Conservation (phyloP, 2,113 vertebrate genomes). For the Casuarius casuarius region DNA sequence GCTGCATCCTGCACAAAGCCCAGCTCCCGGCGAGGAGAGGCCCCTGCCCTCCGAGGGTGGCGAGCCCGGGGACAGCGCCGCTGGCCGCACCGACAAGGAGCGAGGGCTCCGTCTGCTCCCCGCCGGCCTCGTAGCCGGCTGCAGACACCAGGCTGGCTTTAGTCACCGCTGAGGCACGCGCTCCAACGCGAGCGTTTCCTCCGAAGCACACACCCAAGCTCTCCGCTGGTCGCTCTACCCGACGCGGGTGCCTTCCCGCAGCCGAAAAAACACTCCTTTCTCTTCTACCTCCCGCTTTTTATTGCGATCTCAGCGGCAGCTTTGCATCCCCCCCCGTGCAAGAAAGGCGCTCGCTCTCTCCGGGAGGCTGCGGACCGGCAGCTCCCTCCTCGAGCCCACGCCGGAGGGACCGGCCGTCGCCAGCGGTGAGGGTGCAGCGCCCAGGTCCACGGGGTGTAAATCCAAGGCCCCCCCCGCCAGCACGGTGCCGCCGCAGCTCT, state of each 20-base stretch:
- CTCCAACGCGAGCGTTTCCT: fast-evolving
- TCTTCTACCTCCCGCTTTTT: neutral
- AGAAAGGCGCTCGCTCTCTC: neutral
- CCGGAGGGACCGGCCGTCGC: neutral
- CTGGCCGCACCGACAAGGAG: fast-evolving
- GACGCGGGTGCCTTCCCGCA: neutral
- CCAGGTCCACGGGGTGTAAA: too few relatives aligned
- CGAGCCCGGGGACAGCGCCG: neutral
- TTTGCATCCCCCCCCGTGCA: fast-evolving
- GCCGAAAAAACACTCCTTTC: neutral
- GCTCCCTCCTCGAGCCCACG: too few relatives aligned
- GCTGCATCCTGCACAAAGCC: too few relatives aligned
- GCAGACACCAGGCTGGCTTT: fast-evolving
- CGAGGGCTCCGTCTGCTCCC: fast-evolving
- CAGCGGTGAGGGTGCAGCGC: neutral
- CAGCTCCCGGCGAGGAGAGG: too few relatives aligned
- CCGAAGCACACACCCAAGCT: neutral
- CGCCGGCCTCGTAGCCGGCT: fast-evolving
- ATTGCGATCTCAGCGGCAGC: neutral
- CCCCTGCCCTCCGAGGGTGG: too few relatives aligned
- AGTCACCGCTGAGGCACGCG: fast-evolving
- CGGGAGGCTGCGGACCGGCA: too few relatives aligned
- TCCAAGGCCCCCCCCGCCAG: too few relatives aligned
- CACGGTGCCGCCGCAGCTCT: fast-evolving
- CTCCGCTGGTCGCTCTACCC: too few relatives aligned